Conservation (phyloP, 2,113 vertebrate species). For the Acrocephalus arundinaceus region DNA sequence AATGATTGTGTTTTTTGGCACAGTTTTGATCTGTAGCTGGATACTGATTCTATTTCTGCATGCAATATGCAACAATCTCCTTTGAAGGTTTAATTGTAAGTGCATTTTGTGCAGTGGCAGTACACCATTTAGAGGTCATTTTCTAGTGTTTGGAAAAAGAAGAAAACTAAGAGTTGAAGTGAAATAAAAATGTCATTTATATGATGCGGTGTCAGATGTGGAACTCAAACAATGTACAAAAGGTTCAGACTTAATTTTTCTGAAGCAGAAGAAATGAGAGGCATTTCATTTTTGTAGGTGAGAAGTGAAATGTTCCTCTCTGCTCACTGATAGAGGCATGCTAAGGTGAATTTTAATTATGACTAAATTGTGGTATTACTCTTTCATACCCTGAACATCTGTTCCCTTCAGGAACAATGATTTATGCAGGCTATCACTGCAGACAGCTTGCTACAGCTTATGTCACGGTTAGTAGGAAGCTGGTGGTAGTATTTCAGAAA, state of each 20-base stretch:
- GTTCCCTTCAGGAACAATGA: conserved; percentile 91
- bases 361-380: conserved; percentile 91
- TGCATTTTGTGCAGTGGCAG: neutral
- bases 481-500: conserved; percentile 76
- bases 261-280: conserved; percentile 63
- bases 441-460: conserved; percentile 90
- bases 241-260: conserved; percentile 45
- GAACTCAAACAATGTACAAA: conserved; percentile 18
- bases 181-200: conserved; percentile 20
- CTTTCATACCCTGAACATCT: conserved; percentile 88
- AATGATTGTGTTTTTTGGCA: neutral
- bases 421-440: conserved; percentile 90
- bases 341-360: conserved; percentile 94
- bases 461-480: conserved; percentile 81
- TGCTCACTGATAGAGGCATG: conserved; percentile 79
- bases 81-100: conserved; percentile 6
- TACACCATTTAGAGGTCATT: conserved; percentile 23
- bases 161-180: conserved; percentile 9
- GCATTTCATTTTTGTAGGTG: conserved; percentile 69
- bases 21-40: neutral
- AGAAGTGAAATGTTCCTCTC: conserved; percentile 73
- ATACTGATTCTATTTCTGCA: neutral
- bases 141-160: neutral
- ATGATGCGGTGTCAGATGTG: neutral
- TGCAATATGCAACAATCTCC: neutral